These are phyloP conservation scores for Malthinus seriepunctatus DNA, from an alignment of 2,888 invertebrate species.

Conservation along the genomic window DNA sequence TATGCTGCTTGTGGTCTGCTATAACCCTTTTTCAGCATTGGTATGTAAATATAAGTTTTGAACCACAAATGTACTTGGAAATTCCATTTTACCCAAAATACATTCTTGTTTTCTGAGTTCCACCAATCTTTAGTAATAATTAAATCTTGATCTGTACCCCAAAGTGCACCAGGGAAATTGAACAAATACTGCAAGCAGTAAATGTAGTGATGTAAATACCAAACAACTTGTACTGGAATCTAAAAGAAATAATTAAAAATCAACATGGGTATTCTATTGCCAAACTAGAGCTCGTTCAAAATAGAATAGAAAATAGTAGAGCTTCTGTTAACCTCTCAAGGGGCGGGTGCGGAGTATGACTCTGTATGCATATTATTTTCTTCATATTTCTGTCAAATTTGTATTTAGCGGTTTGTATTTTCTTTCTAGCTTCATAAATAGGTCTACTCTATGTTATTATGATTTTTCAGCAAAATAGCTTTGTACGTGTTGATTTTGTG, in stretches of 20 bases:
- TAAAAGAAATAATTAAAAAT: not conserved
- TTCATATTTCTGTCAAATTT: no score
- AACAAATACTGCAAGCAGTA: not conserved
- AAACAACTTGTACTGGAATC: not conserved
- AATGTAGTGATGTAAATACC: not conserved
- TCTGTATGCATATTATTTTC: no score
- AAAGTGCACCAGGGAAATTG: not conserved
- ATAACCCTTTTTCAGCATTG: not conserved
- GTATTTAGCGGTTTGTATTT: no score
- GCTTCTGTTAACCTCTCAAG: no score
- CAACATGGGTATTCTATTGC: no score
- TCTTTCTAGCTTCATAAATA: no score
- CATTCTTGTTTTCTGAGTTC: not conserved
- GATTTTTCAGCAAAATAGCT: no score
- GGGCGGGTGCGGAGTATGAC: no score
- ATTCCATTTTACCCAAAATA: conserved; percentile 5
- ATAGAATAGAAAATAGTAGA: no score
- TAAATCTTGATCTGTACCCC: not conserved
- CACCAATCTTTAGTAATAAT: not conserved
- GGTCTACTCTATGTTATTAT: no score
- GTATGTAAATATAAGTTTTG: not conserved
- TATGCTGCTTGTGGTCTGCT: not conserved
- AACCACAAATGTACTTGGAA: not conserved
- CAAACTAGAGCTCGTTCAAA: no score
- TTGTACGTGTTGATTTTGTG: no score